These are phyloP conservation scores for Magallana gigas DNA, from an alignment of 1,140 invertebrate genomes.

Conservation along the genomic window DNA sequence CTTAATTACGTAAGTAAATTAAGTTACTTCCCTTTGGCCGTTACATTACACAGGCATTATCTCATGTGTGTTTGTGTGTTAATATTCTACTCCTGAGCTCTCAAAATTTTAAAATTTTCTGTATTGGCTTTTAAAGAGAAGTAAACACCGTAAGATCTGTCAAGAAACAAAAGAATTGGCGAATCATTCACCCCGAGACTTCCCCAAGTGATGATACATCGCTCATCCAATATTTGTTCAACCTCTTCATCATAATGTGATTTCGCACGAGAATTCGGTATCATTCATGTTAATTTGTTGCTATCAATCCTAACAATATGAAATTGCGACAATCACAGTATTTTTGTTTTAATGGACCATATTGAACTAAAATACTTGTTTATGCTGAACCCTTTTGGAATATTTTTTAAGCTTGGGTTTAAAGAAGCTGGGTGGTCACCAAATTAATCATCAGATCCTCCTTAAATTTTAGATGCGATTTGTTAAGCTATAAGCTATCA, in stretches of 20 bases:
- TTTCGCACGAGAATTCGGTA: constrained; percentile 25
- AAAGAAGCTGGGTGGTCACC: too few relatives aligned
- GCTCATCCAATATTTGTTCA: constrained; percentile 27
- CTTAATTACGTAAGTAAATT: constrained; percentile 8
- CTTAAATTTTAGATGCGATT: too few relatives aligned
- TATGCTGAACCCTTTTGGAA: too few relatives aligned
- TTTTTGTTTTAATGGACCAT: too few relatives aligned
- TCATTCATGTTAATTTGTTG: constrained; percentile 33
- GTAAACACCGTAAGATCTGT: background rate
- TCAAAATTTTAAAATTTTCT: too few relatives aligned
- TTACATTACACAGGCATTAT: background rate
- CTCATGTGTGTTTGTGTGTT: too few relatives aligned
- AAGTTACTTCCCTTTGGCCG: constrained; percentile 15
- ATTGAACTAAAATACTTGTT: too few relatives aligned
- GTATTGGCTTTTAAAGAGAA: too few relatives aligned
- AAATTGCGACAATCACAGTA: background rate
- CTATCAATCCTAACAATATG: constrained; percentile 13
- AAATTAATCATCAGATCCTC: too few relatives aligned
- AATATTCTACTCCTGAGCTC: too few relatives aligned
- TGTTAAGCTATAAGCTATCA: too few relatives aligned
- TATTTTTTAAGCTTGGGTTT: too few relatives aligned
- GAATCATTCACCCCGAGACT: background rate
- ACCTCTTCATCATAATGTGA: constrained; percentile 1
- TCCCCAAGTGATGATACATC: background rate
- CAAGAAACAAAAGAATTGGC: background rate